phyloP scores from a whole-genome alignment of 2,888 invertebrate genomes.

The Cybosia mesomella region DNA sequence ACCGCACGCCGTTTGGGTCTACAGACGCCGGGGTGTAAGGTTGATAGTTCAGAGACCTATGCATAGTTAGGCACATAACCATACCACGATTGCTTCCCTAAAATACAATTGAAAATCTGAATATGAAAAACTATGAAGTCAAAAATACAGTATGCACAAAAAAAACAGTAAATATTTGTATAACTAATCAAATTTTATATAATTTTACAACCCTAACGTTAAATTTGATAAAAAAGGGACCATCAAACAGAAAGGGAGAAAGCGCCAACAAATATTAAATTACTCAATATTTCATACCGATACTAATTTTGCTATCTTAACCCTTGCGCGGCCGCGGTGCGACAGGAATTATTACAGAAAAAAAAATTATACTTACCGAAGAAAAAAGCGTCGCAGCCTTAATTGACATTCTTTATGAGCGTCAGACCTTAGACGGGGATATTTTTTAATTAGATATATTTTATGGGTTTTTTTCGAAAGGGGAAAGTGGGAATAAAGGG shows the following conservation, averaged over 20 bases:
- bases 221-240: slow-evolving; percentile 62
- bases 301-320: slow-evolving; percentile 87
- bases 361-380: slow-evolving; percentile 67
- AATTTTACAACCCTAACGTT: slow-evolving; percentile 41
- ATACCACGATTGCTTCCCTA: not conserved
- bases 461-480: slow-evolving; percentile 86
- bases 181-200: slow-evolving; percentile 4
- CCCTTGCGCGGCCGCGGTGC: slow-evolving; percentile 82
- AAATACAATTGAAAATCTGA: no score
- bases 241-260: slow-evolving; percentile 55
- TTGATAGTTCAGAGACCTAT: no score
- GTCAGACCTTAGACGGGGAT: slow-evolving; percentile 86
- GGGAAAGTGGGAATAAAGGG: slow-evolving; percentile 83
- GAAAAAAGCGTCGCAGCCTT: slow-evolving; percentile 78
- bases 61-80: no score
- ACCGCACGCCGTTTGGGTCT: no score
- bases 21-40: no score
- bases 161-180: not conserved
- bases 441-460: slow-evolving; percentile 88
- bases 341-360: slow-evolving; percentile 82
- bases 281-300: slow-evolving; percentile 87
- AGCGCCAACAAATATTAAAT: slow-evolving; percentile 80
- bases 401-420: slow-evolving; percentile 88
- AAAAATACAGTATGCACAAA: not conserved
- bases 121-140: not conserved